phyloP scores from a whole-genome alignment of 2,888 invertebrate genomes.

The Xylophagus ater region DNA sequence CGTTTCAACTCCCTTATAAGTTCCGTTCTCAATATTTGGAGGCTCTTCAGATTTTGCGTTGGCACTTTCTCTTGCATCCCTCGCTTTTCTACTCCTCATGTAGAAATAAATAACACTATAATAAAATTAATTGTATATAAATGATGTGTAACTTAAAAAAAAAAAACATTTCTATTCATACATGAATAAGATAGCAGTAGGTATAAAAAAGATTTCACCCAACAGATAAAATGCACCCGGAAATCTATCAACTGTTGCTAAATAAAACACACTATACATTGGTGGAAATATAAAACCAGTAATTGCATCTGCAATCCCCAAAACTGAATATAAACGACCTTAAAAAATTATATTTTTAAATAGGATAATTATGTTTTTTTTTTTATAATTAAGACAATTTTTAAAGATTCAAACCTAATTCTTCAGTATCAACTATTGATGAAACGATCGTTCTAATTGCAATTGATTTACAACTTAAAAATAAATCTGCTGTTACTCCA shows the following conservation, averaged over 20 bases:
- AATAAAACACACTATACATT: conserved; percentile 33
- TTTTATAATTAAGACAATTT: not conserved
- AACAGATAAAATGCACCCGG: conserved; percentile 37
- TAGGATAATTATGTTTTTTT: not conserved
- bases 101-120: conserved; percentile 5
- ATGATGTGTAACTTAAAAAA: not conserved
- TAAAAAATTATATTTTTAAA: not conserved
- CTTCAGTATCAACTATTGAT: conserved; percentile 33
- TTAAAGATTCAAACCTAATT: conserved; percentile 25
- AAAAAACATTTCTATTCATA: conserved; percentile 19
- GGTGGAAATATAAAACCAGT: conserved; percentile 34
- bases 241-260: conserved; percentile 29
- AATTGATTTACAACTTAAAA: conserved; percentile 33
- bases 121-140: not conserved
- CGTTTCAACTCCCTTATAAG: conserved; percentile 3
- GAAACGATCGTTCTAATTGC: conserved; percentile 37
- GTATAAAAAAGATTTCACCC: conserved; percentile 34
- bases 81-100: conserved; percentile 1
- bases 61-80: not conserved
- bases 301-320: conserved; percentile 36
- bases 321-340: conserved; percentile 25
- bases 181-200: conserved; percentile 36
- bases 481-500: conserved; percentile 33
- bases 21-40: too few species aligned
- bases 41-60: not conserved